Evolutionary conservation across 2,888 invertebrate species (phyloP).

Genomic region (Yponomeuta plumbellus): DNA sequence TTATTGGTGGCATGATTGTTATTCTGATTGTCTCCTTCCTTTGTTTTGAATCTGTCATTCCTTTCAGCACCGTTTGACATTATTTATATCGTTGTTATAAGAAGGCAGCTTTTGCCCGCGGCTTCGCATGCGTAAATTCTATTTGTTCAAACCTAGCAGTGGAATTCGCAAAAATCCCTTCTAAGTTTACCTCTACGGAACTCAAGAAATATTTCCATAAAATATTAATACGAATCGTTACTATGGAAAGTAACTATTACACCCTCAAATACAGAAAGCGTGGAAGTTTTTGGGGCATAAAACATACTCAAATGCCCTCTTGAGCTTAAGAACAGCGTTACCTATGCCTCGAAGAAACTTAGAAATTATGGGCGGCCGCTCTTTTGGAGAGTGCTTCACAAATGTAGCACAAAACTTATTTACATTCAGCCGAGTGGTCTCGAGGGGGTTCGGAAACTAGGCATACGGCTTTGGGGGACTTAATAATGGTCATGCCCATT

Average conservation of each 20-base stretch:
- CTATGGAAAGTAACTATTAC: no score
- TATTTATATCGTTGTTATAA: no score
- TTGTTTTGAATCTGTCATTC: no score
- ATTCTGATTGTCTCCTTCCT: no score
- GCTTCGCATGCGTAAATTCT: no score
- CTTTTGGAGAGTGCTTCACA: constrained; percentile 37
- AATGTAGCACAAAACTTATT: constrained; percentile 29
- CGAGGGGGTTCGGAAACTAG: constrained; percentile 21
- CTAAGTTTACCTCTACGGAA: no score
- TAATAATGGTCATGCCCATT: constrained; percentile 37
- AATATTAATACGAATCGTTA: no score
- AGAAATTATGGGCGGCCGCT: constrained; percentile 39
- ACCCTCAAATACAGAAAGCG: not conserved
- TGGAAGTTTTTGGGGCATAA: constrained; percentile 36
- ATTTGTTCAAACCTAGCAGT: no score
- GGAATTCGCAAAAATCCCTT: not conserved
- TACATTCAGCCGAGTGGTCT: constrained; percentile 26
- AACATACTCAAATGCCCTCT: constrained; percentile 51
- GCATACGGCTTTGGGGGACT: constrained; percentile 29
- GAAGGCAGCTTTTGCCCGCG: no score
- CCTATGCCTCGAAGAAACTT: constrained; percentile 43
- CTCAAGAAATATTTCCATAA: no score
- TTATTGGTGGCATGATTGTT: no score
- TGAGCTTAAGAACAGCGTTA: constrained; percentile 54
- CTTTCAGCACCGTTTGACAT: no score